These are phyloP conservation scores for Stomatorhinus ivindoensis DNA, from an alignment of 2,113 vertebrate genomes.

Conservation along the genomic window DNA sequence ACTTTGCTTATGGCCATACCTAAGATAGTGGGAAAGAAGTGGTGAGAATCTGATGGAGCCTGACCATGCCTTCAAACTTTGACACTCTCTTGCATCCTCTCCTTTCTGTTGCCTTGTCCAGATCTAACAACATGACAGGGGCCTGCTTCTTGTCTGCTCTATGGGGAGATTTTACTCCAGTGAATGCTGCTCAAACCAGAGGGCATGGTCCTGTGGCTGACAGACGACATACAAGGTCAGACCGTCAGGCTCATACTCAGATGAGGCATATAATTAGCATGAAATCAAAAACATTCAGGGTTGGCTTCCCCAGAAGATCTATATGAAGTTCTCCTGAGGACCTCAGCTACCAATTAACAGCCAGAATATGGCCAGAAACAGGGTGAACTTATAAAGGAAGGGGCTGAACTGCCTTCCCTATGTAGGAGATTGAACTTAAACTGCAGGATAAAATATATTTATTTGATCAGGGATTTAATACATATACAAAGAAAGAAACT, in stretches of 20 bases:
- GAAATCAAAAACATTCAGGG: neutral
- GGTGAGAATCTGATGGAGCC: neutral
- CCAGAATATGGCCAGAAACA: neutral
- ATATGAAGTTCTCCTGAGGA: neutral
- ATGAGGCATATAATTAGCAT: neutral
- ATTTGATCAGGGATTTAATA: neutral
- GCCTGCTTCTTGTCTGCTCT: constrained; percentile 72
- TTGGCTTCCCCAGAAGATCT: neutral
- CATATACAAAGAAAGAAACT: neutral
- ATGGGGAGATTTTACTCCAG: constrained; percentile 79
- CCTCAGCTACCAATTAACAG: neutral
- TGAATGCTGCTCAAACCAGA: constrained; percentile 90
- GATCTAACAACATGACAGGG: constrained; percentile 77
- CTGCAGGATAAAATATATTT: neutral
- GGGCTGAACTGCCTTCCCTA: neutral
- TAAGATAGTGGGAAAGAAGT: constrained; percentile 14
- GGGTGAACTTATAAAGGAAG: neutral
- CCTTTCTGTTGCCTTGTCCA: constrained; percentile 38
- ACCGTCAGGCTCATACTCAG: neutral
- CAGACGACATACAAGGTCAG: neutral
- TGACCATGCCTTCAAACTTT: neutral
- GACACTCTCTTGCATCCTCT: neutral
- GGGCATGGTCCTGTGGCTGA: neutral
- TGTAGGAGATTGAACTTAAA: neutral
- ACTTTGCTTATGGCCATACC: constrained; percentile 49